phyloP scores from a whole-genome alignment of 2,797 vertebrate genomes.

The Galagoides demidoff region DNA sequence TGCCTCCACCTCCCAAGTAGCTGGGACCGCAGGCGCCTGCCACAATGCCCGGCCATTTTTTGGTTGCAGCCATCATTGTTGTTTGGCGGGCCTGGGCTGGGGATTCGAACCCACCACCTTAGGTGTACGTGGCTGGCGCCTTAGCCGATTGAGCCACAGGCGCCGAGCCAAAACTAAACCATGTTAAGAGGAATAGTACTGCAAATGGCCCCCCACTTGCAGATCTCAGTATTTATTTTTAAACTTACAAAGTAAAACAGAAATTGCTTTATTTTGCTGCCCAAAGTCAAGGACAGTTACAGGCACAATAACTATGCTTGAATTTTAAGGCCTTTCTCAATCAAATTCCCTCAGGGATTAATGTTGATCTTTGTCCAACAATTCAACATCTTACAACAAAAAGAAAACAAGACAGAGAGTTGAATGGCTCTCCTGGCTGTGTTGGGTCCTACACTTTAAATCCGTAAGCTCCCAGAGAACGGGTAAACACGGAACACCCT shows the following conservation, averaged over 20 bases:
- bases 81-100: too few relatives aligned
- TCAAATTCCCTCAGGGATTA: conserved; percentile 31
- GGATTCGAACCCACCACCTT: too few relatives aligned
- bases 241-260: neutral
- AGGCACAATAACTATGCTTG: conserved; percentile 38
- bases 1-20: too few relatives aligned
- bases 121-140: too few relatives aligned
- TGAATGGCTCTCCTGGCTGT: neutral
- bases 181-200: neutral
- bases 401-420: conserved; percentile 43
- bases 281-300: conserved; percentile 58
- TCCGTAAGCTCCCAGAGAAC: neutral
- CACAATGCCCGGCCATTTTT: too few relatives aligned
- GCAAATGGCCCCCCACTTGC: neutral
- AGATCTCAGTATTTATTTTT: conserved; percentile 10
- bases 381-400: conserved; percentile 56
- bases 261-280: conserved; percentile 49
- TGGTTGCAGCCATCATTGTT: too few relatives aligned
- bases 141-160: too few relatives aligned
- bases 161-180: neutral
- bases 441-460: neutral
- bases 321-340: conserved; percentile 65
- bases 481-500: neutral
- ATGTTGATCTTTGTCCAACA: conserved; percentile 45
- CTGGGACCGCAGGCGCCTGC: too few relatives aligned